These are phyloP conservation scores for Caerostris extrusa DNA, from an alignment of 1,140 invertebrate genomes.

Conservation along the genomic window DNA sequence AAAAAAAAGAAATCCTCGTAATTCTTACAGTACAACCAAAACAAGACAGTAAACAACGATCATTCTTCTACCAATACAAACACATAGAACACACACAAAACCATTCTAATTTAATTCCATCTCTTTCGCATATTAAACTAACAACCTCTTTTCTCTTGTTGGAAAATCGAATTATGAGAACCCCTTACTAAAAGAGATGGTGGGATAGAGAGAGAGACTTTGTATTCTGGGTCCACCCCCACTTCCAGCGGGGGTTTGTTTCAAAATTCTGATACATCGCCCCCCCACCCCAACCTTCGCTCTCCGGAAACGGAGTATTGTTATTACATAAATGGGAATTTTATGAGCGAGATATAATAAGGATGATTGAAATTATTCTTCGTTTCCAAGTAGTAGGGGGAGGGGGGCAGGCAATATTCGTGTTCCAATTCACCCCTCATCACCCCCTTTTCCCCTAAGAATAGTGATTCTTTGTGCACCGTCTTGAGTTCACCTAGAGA, in stretches of 20 bases:
- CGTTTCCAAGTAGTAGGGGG: not conserved
- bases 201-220: not conserved
- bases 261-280: slow-evolving; percentile 50
- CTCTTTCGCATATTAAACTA: slow-evolving; percentile 16
- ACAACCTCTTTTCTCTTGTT: not conserved
- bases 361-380: slow-evolving; percentile 58
- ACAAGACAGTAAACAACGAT: no score
- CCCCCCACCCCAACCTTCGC: no score
- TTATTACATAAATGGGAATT: slow-evolving; percentile 59
- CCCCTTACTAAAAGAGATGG: not conserved
- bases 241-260: not conserved
- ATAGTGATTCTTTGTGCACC: slow-evolving; percentile 14
- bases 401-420: not conserved
- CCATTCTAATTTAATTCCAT: slow-evolving; percentile 18
- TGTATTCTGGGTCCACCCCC: not conserved
- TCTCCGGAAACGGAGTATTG: not conserved
- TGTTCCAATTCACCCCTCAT: not conserved
- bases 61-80: no score
- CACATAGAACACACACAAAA: no score
- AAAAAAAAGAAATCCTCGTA: no score
- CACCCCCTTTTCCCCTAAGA: not conserved
- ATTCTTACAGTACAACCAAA: no score
- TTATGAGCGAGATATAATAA: slow-evolving; percentile 57
- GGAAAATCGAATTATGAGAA: not conserved
- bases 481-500: slow-evolving; percentile 6